These are phyloP conservation scores for Microcebus ravelobensis DNA, from an alignment of 2,113 vertebrate species.

Conservation along the genomic window DNA sequence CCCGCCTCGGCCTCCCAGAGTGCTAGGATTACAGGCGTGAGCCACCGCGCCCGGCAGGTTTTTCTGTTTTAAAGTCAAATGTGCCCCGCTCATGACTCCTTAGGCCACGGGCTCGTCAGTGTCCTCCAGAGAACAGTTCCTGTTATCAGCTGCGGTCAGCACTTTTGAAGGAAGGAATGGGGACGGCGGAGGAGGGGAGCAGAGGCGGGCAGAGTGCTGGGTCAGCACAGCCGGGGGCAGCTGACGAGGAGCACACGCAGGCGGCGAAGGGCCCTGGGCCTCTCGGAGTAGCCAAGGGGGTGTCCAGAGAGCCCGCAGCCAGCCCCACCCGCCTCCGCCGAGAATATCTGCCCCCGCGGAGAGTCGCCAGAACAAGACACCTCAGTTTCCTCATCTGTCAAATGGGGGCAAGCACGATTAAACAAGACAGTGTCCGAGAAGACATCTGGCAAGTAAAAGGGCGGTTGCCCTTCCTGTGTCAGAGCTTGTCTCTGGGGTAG, in stretches of 20 bases:
- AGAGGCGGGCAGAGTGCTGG: conserved; percentile 37
- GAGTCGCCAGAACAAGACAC: not conserved
- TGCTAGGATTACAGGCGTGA: too few species aligned
- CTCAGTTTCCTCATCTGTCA: conserved; percentile 45
- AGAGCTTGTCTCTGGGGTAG: not conserved
- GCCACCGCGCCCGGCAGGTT: too few species aligned
- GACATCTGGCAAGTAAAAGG: not conserved
- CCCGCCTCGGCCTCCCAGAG: too few species aligned
- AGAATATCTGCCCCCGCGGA: not conserved
- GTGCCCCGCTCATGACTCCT: not conserved
- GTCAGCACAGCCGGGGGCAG: conserved; percentile 41
- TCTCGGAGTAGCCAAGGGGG: not conserved
- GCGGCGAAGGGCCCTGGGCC: accelerated
- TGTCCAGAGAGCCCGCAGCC: not conserved
- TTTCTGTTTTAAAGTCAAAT: not conserved
- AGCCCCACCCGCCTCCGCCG: not conserved
- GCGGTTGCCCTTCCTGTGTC: not conserved
- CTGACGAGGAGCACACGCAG: not conserved
- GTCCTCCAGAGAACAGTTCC: conserved; percentile 22
- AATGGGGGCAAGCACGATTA: not conserved
- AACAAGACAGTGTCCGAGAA: not conserved
- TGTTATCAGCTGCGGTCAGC: conserved; percentile 34
- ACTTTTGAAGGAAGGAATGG: conserved; percentile 31
- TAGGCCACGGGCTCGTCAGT: not conserved
- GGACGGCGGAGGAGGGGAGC: conserved; percentile 52